Evolutionary conservation across 2,888 invertebrate genomes (phyloP), one percentile per base, ranked within the genome.

Genomic region (Pinctada fucata): DNA sequence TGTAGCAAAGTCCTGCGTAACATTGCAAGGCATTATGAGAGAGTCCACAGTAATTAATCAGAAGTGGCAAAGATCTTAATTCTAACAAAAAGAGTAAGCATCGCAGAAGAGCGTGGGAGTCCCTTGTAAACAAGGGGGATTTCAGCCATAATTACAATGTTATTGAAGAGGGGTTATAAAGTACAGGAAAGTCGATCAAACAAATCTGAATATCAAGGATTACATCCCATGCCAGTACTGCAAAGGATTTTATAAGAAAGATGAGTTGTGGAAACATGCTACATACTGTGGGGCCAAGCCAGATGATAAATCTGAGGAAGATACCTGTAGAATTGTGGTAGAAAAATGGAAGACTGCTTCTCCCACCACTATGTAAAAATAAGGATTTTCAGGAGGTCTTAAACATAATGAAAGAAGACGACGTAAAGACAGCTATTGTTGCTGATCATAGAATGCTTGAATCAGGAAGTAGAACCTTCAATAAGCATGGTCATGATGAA

Each of bases 61-160:
- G 75, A 79, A 72, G 82, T 82, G 47, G 77, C 72, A 10, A 77
- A 77, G 58, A 82, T 82, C 52, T 52, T 79, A 13, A 16, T 58
- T 10, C 51, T 78, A 10, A 45, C 64, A 65, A 69, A 16, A 75
- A 75, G 45, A 75, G 75, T 64, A 72, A 72, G 50, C 58, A 76
- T 67, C 66, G 80, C 58, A 80, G 76, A 80, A 45, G 68, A 31
- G 66, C 66, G 3, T 82, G 80, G 82, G 74, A 70, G 64, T 16
- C 47, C 50, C 65, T 80, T n/a, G 72, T 79, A 3, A 80, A 80
- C 69, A 80, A 79, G 45, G 80, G 82, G 13, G 73, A 82, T 68
- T 79, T 72, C 75, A 5, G 51, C 47, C 80, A 80, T 69, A 82
- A 82, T 75, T 71, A 63, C 31, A 52, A 67, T 48, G 79, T 76